A percentile compares a stretch with the other conserved stretches of the same genome.
Evolutionary conservation across 2,113 vertebrate species (phyloP).

Genomic region (Cottus gobio): DNA sequence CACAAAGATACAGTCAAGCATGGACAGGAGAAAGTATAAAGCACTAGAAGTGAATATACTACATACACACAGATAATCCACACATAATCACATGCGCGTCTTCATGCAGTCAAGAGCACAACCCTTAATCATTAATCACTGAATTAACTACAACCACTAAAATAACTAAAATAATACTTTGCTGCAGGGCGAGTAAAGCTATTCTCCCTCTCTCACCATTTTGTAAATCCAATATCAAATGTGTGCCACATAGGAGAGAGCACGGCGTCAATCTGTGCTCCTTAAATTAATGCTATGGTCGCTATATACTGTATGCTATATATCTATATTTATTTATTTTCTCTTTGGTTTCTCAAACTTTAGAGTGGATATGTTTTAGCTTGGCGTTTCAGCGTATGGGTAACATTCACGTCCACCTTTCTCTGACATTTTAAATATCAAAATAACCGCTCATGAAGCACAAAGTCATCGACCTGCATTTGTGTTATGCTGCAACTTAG

Average conservation of each 20-base stretch:
- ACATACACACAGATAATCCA: not conserved
- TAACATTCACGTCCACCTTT: not conserved
- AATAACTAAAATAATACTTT: slow-evolving; percentile 42
- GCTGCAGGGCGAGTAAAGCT: slow-evolving; percentile 25
- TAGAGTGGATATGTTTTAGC: too few relatives aligned
- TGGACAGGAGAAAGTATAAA: not conserved
- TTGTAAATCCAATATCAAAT: slow-evolving; percentile 16
- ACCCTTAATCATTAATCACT: slow-evolving; percentile 56
- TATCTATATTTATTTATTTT: too few relatives aligned
- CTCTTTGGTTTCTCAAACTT: too few relatives aligned
- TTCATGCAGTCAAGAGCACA: not conserved
- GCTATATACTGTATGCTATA: not conserved
- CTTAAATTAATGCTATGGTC: slow-evolving; percentile 1
- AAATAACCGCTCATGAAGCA: not conserved
- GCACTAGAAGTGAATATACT: too few relatives aligned
- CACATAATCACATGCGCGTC: not conserved
- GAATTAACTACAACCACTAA: slow-evolving; percentile 61
- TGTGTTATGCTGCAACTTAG: not conserved
- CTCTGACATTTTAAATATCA: not conserved
- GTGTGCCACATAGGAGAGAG: not conserved
- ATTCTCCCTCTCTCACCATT: not conserved
- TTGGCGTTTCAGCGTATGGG: too few relatives aligned
- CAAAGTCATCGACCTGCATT: not conserved
- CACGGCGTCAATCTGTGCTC: not conserved
- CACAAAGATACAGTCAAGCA: not conserved